These are phyloP conservation scores for Triops longicaudatus DNA, from an alignment of 1,140 invertebrate species.

Conservation along the genomic window DNA sequence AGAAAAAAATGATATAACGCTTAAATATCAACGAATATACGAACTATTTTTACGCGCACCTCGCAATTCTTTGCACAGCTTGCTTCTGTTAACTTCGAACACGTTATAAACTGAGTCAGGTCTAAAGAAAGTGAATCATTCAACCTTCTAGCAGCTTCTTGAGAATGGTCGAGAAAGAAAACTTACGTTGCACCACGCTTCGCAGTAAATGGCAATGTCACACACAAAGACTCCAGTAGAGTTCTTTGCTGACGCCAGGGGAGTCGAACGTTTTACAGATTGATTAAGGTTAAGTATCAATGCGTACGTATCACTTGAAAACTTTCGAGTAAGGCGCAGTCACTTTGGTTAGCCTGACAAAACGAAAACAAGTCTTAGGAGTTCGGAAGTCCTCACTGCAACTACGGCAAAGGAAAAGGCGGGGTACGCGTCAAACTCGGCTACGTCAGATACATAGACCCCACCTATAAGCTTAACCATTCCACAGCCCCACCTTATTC, in stretches of 20 bases:
- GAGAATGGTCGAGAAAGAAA: background rate
- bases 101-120: background rate
- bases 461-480: background rate
- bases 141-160: background rate
- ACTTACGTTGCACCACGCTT: no score
- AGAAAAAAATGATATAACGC: background rate
- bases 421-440: slow-evolving; percentile 10
- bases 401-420: slow-evolving; percentile 11
- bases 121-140: no score
- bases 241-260: no score
- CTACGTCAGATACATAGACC: slow-evolving; percentile 1
- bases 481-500: background rate
- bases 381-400: slow-evolving; percentile 14
- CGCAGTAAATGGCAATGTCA: no score
- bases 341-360: background rate
- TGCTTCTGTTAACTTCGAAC: background rate
- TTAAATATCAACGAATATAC: background rate
- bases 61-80: background rate
- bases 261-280: background rate
- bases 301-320: background rate
- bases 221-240: no score
- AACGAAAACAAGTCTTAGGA: slow-evolving; percentile 12
- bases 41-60: background rate
- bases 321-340: background rate
- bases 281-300: background rate